A percentile compares a stretch with the other conserved stretches of the same genome.
Conservation (phyloP, 2,113 vertebrate species). For the Coptodon bakossiorum region DNA sequence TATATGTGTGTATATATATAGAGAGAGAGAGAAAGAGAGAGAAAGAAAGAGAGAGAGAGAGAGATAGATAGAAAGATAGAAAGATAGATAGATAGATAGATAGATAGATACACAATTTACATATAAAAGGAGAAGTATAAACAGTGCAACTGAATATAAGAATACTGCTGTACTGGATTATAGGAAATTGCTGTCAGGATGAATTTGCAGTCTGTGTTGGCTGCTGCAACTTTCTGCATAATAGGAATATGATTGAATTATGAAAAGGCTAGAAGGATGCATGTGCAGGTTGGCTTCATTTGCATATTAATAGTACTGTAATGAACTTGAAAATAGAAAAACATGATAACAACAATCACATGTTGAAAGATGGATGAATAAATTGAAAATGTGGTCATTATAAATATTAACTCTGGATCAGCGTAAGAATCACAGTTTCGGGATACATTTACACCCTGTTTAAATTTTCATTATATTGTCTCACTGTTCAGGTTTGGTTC, state of each 20-base stretch:
- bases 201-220: background rate
- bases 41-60: no score
- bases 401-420: background rate
- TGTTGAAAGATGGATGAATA: background rate
- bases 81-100: no score
- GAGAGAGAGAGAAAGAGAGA: no score
- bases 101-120: background rate
- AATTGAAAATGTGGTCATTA: background rate
- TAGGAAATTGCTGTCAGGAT: background rate
- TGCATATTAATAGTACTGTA: background rate
- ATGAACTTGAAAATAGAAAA: background rate
- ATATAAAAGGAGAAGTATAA: background rate
- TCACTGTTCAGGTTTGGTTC: slow-evolving; percentile 78
- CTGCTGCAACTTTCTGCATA: background rate
- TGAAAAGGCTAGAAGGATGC: background rate
- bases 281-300: background rate
- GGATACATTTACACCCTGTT: background rate
- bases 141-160: background rate
- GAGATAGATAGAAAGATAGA: no score
- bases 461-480: background rate
- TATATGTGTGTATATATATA: no score
- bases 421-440: background rate
- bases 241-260: background rate
- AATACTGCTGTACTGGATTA: background rate
- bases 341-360: background rate